phyloP scores from a whole-genome alignment of 2,888 invertebrate species.

The Endomychus coccineus region DNA sequence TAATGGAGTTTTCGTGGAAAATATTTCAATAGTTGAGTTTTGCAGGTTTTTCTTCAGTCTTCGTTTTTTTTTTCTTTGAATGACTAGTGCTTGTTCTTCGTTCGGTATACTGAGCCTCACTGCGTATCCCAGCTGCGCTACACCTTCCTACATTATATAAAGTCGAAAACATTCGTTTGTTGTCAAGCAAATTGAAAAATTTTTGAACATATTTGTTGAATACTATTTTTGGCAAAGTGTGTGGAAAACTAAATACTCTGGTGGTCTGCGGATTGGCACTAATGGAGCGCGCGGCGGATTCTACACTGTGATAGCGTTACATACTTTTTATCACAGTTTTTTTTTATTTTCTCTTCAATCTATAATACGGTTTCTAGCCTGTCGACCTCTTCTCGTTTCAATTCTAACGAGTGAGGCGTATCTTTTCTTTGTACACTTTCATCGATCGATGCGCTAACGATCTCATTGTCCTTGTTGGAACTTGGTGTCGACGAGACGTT shows the following conservation, averaged over 20 bases:
- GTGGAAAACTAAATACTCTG: conserved; percentile 13
- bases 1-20: too few species aligned
- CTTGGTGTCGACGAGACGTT: too few species aligned
- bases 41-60: too few species aligned
- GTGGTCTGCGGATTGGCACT: conserved; percentile 31
- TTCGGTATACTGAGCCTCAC: conserved; percentile 21
- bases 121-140: too few species aligned
- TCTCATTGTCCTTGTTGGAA: too few species aligned
- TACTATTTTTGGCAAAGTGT: too few species aligned
- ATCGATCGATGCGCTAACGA: neutral
- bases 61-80: conserved; percentile 14
- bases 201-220: too few species aligned
- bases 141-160: too few species aligned
- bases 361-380: conserved; percentile 14
- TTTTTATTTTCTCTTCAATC: conserved; percentile 1
- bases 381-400: conserved; percentile 1
- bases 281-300: conserved; percentile 27
- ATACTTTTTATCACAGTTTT: conserved; percentile 15
- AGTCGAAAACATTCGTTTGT: too few species aligned
- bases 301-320: conserved; percentile 33
- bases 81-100: conserved; percentile 17
- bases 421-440: conserved; percentile 1
- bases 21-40: too few species aligned
- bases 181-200: too few species aligned
- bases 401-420: too few species aligned